Evolutionary conservation across 1,140 invertebrate species (phyloP).

Genomic region (Musca domestica): DNA sequence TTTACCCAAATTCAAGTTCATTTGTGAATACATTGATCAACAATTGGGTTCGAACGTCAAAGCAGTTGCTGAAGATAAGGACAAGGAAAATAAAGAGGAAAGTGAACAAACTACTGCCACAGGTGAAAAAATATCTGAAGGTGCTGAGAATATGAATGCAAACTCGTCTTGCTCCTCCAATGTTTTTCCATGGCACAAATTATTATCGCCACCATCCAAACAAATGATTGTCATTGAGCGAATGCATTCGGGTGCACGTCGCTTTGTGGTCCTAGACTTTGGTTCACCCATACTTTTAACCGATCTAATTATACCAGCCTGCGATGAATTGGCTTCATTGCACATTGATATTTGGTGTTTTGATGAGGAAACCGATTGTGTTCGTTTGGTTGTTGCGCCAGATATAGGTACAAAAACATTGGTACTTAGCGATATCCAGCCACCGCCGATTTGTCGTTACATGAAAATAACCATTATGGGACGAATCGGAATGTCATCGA

Average conservation of each 20-base stretch:
- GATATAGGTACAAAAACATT: conserved; percentile 83
- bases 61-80: not conserved
- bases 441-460: conserved; percentile 82
- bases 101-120: not conserved
- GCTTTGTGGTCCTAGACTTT: conserved; percentile 89
- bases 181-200: conserved; percentile 69
- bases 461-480: conserved; percentile 88
- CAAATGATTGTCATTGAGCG: conserved; percentile 87
- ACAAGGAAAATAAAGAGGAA: not conserved
- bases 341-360: conserved; percentile 87
- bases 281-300: conserved; percentile 81
- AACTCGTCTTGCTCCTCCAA: conserved; percentile 26
- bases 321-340: conserved; percentile 80
- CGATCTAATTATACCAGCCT: conserved; percentile 82
- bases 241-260: conserved; percentile 83
- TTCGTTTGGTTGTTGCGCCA: conserved; percentile 78
- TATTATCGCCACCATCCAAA: conserved; percentile 73
- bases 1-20: conserved; percentile 29
- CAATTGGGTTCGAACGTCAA: conserved; percentile 2
- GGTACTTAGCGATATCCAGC: conserved; percentile 83
- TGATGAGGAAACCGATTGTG: conserved; percentile 79
- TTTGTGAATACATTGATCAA: conserved; percentile 29
- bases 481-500: conserved; percentile 84
- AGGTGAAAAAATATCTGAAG: not conserved
- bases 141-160: conserved; percentile 5